A percentile compares a stretch with the other conserved stretches of the same genome.
Conservation (phyloP, 2,797 vertebrate species). For the Mormyrus proboscirostris region DNA sequence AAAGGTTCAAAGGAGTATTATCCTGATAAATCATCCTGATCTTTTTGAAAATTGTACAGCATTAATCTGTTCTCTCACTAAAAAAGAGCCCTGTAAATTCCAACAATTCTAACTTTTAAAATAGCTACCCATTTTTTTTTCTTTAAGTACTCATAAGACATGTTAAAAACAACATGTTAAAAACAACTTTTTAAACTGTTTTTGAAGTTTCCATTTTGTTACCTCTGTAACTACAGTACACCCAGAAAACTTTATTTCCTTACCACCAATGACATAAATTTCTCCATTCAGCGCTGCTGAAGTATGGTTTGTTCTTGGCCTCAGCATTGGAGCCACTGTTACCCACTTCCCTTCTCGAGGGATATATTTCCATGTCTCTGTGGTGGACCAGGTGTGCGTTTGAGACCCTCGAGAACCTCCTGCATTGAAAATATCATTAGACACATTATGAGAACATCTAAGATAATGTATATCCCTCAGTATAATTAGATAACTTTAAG, state of each 20-base stretch:
- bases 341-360: slow-evolving; percentile 77
- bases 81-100: neutral
- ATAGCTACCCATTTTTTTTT: slow-evolving; percentile 3
- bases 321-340: slow-evolving; percentile 81
- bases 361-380: slow-evolving; percentile 88
- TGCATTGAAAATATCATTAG: slow-evolving; percentile 41
- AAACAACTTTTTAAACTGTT: neutral
- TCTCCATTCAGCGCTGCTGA: slow-evolving; percentile 84
- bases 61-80: neutral
- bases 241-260: slow-evolving; percentile 38
- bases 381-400: slow-evolving; percentile 90
- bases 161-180: neutral
- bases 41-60: neutral
- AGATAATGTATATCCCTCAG: neutral
- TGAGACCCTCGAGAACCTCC: slow-evolving; percentile 86
- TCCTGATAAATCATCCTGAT: neutral
- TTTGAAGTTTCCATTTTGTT: slow-evolving; percentile 27
- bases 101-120: neutral
- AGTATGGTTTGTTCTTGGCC: slow-evolving; percentile 87
- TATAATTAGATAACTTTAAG: neutral
- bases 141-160: neutral
- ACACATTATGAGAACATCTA: neutral
- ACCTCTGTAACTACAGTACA: slow-evolving; percentile 34
- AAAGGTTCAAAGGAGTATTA: neutral
- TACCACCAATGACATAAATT: slow-evolving; percentile 90